Base-by-base conservation (phyloP, 2,113 vertebrate genomes). In the Symphodus melops region DNA sequence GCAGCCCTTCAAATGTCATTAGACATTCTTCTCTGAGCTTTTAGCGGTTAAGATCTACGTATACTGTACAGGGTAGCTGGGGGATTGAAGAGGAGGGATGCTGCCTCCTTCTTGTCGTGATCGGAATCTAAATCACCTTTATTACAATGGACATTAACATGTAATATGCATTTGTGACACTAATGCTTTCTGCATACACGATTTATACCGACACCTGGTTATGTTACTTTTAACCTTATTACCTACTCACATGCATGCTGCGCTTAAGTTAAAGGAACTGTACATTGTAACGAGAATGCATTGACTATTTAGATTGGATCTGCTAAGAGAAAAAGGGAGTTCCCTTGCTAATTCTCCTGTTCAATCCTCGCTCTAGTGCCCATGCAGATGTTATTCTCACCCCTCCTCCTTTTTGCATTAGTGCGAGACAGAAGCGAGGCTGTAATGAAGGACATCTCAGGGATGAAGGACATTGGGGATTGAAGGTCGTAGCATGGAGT, bases 1-100 rank as follows among this genome's bases (percentile, higher is more conserved):
- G 23, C 57, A 85, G 79, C 76, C 84, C 78, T 89, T 89, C 89
- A 90, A 91, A 93, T 91, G 90, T 91, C 92, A 92, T 87, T 83
- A 77, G 68, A 53, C 66, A 68, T 86, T 85, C 65, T 75, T 65
- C 73, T 86, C 25, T 20, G 52, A 21, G 73, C 73, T 83, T 87
- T 85, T 65, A 84, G 79, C 75, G 41, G 65, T 74, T 76, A 55
- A 83, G 54, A 81, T 81, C 79, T 82, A 54, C 1, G 8, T 28
- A 59, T 63, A 88, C 85, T 74, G 86, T 86, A 85, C 61, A 39
- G 61, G 56, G 58, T 53, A 57, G 76, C 51, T 14, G 65, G 49
- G 74, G 79, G 77, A 82, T 64, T 63, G 76, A 69, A 61, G 65
- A 48, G 75, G 69, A 67, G 82, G 81, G 57, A n/a, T 55, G 2